These are phyloP conservation scores for Copsychus sechellarum DNA, from an alignment of 2,113 vertebrate genomes.

Conservation along the genomic window DNA sequence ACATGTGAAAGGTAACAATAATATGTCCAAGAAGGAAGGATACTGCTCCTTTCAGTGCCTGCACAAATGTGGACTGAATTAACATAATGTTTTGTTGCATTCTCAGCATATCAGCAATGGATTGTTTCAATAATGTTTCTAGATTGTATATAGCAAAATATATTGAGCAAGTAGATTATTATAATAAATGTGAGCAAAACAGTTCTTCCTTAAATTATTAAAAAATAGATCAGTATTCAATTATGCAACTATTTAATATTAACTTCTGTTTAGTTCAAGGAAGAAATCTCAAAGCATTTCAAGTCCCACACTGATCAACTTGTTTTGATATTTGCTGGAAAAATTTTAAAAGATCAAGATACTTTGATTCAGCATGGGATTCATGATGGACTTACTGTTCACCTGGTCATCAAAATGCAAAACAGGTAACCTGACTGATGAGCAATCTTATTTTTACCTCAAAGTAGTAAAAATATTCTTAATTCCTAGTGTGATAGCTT, in stretches of 20 bases:
- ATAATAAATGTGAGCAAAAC: not conserved
- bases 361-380: constrained; percentile 81
- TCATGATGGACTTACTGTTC: constrained; percentile 81
- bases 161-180: not conserved
- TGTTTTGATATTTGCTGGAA: constrained; percentile 83
- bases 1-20: not conserved
- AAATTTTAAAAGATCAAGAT: constrained; percentile 83
- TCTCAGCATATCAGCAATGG: not conserved
- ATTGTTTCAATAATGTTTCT: not conserved
- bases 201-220: not conserved
- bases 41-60: not conserved
- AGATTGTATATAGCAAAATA: not conserved
- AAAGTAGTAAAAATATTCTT: not conserved
- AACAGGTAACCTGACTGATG: constrained; percentile 71
- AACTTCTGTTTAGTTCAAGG: constrained; percentile 75
- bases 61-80: not conserved
- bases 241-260: not conserved
- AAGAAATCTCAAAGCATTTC: constrained; percentile 81
- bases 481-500: not conserved
- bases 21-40: not conserved
- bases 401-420: constrained; percentile 82
- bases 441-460: not conserved
- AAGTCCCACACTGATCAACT: constrained; percentile 79
- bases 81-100: not conserved
- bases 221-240: not conserved